A percentile compares a stretch with the other conserved stretches of the same genome.
Evolutionary conservation across 2,797 vertebrate species (phyloP).

Genomic region (Rhinophrynus dorsalis): DNA sequence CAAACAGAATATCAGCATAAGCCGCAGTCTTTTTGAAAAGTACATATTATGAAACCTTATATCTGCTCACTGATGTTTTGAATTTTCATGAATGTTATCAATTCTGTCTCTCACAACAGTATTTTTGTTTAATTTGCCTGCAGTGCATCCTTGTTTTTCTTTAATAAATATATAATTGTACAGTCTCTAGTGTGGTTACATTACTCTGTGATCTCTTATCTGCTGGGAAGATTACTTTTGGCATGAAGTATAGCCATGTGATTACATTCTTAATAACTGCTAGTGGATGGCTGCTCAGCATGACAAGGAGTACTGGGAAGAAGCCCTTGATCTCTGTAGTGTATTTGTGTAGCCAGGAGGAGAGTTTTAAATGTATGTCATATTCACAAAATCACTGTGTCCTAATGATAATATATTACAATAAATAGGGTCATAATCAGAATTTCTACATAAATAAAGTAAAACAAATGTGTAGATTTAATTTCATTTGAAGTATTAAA

Average conservation of each 20-base stretch:
- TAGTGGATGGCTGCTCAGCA: neutral
- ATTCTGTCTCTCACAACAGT: neutral
- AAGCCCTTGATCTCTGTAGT: neutral
- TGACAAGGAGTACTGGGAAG: neutral
- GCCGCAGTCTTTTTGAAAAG: too few species aligned
- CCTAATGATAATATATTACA: too few species aligned
- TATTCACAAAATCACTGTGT: neutral
- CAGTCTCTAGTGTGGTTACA: slow-evolving; percentile 60
- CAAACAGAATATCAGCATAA: too few species aligned
- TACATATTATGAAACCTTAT: too few species aligned
- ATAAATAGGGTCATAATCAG: too few species aligned
- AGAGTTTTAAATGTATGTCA: neutral
- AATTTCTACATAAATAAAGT: too few species aligned
- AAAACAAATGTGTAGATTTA: too few species aligned
- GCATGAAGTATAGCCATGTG: slow-evolving; percentile 25
- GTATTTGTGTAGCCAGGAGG: neutral
- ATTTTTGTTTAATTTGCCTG: neutral
- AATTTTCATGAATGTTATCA: neutral
- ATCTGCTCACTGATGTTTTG: neutral
- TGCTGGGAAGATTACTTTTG: slow-evolving; percentile 60
- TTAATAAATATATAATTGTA: slow-evolving; percentile 65
- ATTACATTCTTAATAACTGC: slow-evolving; percentile 8
- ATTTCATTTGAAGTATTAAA: too few species aligned
- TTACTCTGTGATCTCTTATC: slow-evolving; percentile 61
- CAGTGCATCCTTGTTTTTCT: slow-evolving; percentile 58